Evolutionary conservation across 2,888 invertebrate species (phyloP), one percentile per base, ranked within the genome.

Genomic region (Callimorpha dominula): DNA sequence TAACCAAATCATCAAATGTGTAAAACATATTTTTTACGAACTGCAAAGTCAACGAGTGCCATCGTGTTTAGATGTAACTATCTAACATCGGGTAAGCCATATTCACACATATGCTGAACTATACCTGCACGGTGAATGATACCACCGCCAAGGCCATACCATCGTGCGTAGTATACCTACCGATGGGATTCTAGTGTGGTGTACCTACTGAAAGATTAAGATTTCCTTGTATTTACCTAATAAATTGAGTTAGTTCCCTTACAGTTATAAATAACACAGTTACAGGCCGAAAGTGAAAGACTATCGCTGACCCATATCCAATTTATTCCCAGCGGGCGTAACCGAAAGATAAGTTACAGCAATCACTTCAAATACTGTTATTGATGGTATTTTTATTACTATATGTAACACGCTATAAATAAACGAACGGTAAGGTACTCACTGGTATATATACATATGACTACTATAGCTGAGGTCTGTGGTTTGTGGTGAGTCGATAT

Each of bases 361-460:
- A 87, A 87, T 88, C 85, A 84, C 83, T 84, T 86, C 84, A 86
- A 84, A 83, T 84, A 87, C 83, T 81, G 85, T 84, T 84, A 85
- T 81, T 81, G 81, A 74, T 72, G 74, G 75, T 83, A 81, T 80
- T 84, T 83, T 86, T 85, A 84, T 86, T 84, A 78, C 72, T 75
- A 81, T 83, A 81, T 76, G 79, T 76, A 80, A 80, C 77, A 75
- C 73, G 79, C 75, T 81, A 79, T 82, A 82, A 83, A 85, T 80
- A 81, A 78, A 72, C 65, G 4, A 42, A 17, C 17, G 63, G 31
- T 14, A 31, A 14, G 60, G 20, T 31, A 20, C 60, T 60, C 14
- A 60, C 60, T 60, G 14, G 14, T 6, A 31, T 57, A 17, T 6
- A 31, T 57, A 17, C 14, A 14, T 5, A 14, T 49, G 9, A 54